Base-by-base conservation (phyloP, 1,140 invertebrate genomes). In the Radopholus similis region DNA sequence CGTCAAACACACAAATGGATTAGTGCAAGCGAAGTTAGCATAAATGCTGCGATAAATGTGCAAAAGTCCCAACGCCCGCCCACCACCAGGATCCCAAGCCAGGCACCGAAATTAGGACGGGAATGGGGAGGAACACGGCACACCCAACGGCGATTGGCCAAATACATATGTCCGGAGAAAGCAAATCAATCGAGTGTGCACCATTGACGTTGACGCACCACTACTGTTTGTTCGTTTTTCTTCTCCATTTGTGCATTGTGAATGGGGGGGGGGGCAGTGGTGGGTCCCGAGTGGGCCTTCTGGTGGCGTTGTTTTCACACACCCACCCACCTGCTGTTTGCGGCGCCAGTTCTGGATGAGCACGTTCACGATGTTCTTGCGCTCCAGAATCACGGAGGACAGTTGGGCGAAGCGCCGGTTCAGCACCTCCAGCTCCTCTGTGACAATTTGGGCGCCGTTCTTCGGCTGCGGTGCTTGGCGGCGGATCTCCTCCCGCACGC, bases 381-480 rank as follows among this genome's bases (percentile, higher is more conserved):
- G 62, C 58, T 81, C 79, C 32, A 81, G 67, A 40, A 81, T 81
- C 18, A 81, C 64, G 26, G 62, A 68, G 23, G 73, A 74, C 15
- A 81, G 74, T 62, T 81, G 70, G 26, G 79, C 81, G 49, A 81
- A 81, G 18, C 79, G 81, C 40, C 81, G 76, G 58, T 81, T 81
- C 59, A 81, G 64, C 34, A 66, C 72, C 58, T 81, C 93, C 79
- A 97, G 85, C 74, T 95, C 89, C 68, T 88, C 87, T 23, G 89
- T 89, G 37, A 95, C 89, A 53, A 88, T 85, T 73, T 94, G 92
- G 23, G 91, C 90, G 1, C 90, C 90, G 54, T 76, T 81, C 58
- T 83, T 78, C 4, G 78, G 77, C 53, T 81, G 79, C n/a, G 76
- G 78, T 18, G 66, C 64, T 23, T 68, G 54, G 15, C 81, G 70